Base-by-base conservation (phyloP, 2,888 invertebrate genomes). In the Callimorpha dominula region DNA sequence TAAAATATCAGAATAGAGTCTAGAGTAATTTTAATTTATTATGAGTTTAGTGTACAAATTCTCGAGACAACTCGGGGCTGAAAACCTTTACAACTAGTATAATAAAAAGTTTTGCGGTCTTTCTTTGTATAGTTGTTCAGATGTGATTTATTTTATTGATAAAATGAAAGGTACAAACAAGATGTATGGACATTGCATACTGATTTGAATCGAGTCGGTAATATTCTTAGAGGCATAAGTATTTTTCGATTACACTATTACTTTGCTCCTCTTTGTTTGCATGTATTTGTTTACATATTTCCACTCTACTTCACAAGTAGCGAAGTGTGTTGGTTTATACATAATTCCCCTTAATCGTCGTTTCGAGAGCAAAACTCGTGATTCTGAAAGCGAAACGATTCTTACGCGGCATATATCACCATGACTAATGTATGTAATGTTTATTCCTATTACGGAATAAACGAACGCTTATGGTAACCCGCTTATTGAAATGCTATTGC, bases 351-450 rank as follows among this genome's bases (percentile, higher is more conserved):
- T 86, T 85, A 81, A 86, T 76, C 84, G 84, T 86, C 85, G 89
- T 90, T 90, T 90, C 86, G 93, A 94, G 92, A 94, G 92, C 88
- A 92, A 93, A 91, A 91, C 90, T 89, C 89, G 89, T 92, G 91
- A 91, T 92, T 92, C 92, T 88, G 94, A 94, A 93, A 95, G 94
- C 88, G 93, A 95, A 89, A 86, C 80, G 80, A 78, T 85, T 85
- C 80, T 83, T 85, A 83, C 83, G 81, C 84, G 76, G 83, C 81
- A 78, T 85, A 83, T 81, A 80, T 83, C 83, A 81, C 81, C 75
- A 72, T 80, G 78, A 82, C 81, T 81, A 84, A 84, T 85, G 81
- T 81, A 79, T 81, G 75, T 73, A 80, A 75, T 78, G 76, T 83
- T 83, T 77, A 81, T 78, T 79, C 83, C 83, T 81, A 83, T 85